Evolutionary conservation across 1,140 invertebrate genomes (phyloP), one percentile per base, ranked within the genome.

Genomic region (Ylistrum balloti): DNA sequence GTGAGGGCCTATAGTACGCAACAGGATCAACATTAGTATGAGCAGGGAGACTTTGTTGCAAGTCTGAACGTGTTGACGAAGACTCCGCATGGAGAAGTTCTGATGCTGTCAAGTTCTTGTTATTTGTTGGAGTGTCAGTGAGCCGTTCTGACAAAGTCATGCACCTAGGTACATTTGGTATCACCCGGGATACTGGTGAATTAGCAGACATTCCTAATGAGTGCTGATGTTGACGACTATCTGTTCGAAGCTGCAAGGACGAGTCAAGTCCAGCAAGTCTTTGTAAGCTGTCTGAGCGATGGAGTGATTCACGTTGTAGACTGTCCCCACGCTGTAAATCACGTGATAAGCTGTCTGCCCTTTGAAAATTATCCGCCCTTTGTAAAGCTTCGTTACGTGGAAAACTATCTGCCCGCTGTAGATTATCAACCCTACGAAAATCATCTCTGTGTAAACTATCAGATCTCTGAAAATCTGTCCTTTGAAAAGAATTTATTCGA

Each of bases 391-490:
- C 48, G 10, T 88, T 85, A 85, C 85, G 48, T 33, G 85, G 35
- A 85, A 85, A 38, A 41, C 86, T 89, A 35, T 89, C 88, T 33
- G 33, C 85, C 20, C 90, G 45, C 22, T 89, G 86, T 41, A 85
- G 87, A 33, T 89, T 85, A 88, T 86, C 88, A 33, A 56, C 87
- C 32, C 91, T 87, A 85, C 85, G 48, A 10, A 33, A 41, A 22
- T 88, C 87, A 33, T 85, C n/a, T 48, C 35, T 86, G 11, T 74
- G 33, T 87, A 91, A 90, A 41, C 88, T 88, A 28, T 91, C 89
- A 41, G 33, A 41, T 74, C 92, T 87, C 32, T 89, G 86, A 22
- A 33, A 35, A 32, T 74, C 87, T 7, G 48, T 45, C n/a, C 56
- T 74, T 74, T 74, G 56, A 85, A 89, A 85, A 41, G 85, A 85